A percentile compares a stretch with the other conserved stretches of the same genome.
Evolutionary conservation across 2,113 vertebrate species (phyloP).

Genomic region (Cervus canadensis): DNA sequence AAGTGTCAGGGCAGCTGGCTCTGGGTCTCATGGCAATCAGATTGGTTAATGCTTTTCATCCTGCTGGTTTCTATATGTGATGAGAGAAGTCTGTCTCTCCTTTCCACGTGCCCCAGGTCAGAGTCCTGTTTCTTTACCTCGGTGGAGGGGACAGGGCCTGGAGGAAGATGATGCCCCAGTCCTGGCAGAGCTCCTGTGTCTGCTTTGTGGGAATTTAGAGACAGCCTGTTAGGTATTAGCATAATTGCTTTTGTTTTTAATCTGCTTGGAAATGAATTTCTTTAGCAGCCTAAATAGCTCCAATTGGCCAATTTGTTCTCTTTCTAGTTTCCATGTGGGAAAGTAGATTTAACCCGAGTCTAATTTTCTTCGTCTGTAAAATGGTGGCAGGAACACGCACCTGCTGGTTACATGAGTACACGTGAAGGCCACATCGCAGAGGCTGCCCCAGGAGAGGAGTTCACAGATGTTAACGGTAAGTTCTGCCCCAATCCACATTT

Average conservation of each 20-base stretch:
- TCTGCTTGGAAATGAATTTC: background rate
- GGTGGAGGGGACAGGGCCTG: background rate
- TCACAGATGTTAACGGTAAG: background rate
- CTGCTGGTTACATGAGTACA: background rate
- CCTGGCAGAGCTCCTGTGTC: background rate
- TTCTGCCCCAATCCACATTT: background rate
- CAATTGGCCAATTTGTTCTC: background rate
- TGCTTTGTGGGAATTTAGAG: background rate
- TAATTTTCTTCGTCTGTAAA: background rate
- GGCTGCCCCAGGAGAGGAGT: background rate
- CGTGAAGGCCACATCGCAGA: background rate
- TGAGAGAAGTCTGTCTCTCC: background rate
- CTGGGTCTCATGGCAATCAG: accelerated
- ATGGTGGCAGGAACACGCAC: background rate
- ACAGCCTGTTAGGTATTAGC: background rate
- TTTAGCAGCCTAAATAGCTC: background rate
- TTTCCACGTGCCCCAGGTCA: background rate
- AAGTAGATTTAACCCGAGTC: background rate
- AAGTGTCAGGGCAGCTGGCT: background rate
- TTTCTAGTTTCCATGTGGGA: background rate
- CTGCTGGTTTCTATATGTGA: background rate
- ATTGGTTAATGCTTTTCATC: background rate
- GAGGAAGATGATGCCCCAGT: background rate
- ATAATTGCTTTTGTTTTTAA: background rate
- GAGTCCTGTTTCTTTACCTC: background rate